These are phyloP conservation scores for Alloplasta piceator DNA, from an alignment of 2,888 invertebrate species.

Conservation along the genomic window DNA sequence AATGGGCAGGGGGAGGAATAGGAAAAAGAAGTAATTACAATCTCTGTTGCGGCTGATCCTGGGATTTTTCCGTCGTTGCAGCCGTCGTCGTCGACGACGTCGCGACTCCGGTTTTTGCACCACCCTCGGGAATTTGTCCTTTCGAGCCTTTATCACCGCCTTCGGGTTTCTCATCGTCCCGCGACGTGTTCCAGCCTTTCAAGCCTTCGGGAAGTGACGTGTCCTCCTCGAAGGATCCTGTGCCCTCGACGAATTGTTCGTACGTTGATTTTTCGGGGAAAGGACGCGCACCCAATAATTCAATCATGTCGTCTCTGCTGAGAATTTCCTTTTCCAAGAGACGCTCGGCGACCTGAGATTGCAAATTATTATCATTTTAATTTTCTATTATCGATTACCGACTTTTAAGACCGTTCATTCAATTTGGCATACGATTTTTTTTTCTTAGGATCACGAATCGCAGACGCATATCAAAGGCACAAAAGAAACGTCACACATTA, in stretches of 20 bases:
- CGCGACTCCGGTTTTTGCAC: conserved; percentile 31
- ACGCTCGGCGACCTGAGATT: conserved; percentile 89
- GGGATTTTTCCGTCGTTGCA: conserved; percentile 60
- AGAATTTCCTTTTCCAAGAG: conserved; percentile 97
- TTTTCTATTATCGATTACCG: too few relatives aligned
- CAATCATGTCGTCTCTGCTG: conserved; percentile 98
- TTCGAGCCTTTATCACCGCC: conserved; percentile 56
- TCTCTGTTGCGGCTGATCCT: conserved; percentile 71
- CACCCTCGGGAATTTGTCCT: conserved; percentile 39
- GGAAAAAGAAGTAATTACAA: conserved; percentile 70
- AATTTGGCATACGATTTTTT: too few relatives aligned
- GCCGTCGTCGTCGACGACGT: conserved; percentile 32
- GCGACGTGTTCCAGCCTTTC: conserved; percentile 96
- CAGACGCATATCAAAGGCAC: too few relatives aligned
- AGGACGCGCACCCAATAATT: conserved; percentile 95
- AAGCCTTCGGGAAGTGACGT: conserved; percentile 97
- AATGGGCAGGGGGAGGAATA: neutral
- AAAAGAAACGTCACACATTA: too few relatives aligned
- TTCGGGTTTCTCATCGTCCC: conserved; percentile 79
- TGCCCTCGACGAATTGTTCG: conserved; percentile 99
- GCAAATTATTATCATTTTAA: too few relatives aligned
- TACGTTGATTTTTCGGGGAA: conserved; percentile 99
- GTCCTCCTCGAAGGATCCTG: conserved; percentile 98
- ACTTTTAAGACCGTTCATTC: too few relatives aligned
- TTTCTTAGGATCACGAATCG: too few relatives aligned